A percentile compares a stretch with the other conserved stretches of the same genome.
Evolutionary conservation across 2,113 vertebrate genomes (phyloP).

Genomic region (Carassius carassius): DNA sequence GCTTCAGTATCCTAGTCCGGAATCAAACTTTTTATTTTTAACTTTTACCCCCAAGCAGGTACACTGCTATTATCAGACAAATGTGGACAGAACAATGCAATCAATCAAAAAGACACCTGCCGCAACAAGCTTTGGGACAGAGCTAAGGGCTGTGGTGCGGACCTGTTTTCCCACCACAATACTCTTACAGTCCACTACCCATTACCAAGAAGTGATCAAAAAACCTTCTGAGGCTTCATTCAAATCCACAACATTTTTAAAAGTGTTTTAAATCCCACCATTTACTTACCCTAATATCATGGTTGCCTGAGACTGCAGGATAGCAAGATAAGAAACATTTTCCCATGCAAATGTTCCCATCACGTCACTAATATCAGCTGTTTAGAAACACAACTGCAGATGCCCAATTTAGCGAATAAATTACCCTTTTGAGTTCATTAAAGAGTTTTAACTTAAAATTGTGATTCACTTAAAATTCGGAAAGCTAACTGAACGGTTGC

Average conservation of each 20-base stretch:
- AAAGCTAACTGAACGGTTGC: too few relatives aligned
- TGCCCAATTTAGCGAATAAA: not conserved
- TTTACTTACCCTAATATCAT: not conserved
- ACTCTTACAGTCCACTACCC: not conserved
- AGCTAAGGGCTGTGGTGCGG: conserved; percentile 5
- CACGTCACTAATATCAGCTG: not conserved
- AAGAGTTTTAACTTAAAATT: too few relatives aligned
- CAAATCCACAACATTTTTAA: not conserved
- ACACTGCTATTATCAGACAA: conserved; percentile 42
- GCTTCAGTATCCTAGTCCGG: not conserved
- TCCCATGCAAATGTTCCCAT: not conserved
- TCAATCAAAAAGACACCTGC: conserved; percentile 49
- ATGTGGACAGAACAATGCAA: conserved; percentile 49
- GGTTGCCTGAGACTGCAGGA: not conserved
- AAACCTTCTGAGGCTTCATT: not conserved
- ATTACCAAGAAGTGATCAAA: not conserved
- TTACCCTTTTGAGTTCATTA: not conserved
- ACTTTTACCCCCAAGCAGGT: conserved; percentile 3
- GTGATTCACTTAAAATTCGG: not conserved
- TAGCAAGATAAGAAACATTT: not conserved
- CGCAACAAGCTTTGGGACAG: conserved; percentile 39
- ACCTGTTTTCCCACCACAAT: not conserved
- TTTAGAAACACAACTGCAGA: not conserved
- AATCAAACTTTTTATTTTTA: conserved; percentile 29
- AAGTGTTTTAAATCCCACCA: not conserved